These are phyloP conservation scores for Gallinago jamesoni DNA, from an alignment of 2,113 vertebrate species.

Conservation along the genomic window DNA sequence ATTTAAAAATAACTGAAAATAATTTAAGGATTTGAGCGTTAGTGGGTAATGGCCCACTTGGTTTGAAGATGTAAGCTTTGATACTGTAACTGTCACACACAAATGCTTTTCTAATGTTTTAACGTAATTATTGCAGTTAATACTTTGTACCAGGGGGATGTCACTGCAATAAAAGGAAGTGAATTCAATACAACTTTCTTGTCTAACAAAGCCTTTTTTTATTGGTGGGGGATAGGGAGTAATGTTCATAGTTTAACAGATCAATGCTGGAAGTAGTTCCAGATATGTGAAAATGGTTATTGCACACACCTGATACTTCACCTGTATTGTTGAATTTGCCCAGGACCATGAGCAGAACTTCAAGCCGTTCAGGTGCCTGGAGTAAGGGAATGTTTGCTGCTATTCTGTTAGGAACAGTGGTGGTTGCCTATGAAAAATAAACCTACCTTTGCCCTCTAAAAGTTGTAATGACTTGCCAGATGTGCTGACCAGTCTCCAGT, in stretches of 20 bases:
- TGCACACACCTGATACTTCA: background rate
- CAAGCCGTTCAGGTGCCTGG: background rate
- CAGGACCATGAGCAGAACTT: background rate
- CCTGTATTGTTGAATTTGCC: background rate
- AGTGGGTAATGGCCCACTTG: constrained; percentile 70
- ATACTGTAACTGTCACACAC: constrained; percentile 90
- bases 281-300: background rate
- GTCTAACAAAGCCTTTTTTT: constrained; percentile 16
- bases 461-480: background rate
- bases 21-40: constrained; percentile 77
- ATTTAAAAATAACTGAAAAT: constrained; percentile 78
- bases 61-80: constrained; percentile 86
- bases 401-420: background rate
- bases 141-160: constrained; percentile 88
- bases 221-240: background rate
- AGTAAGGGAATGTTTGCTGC: background rate
- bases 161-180: constrained; percentile 83
- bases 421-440: fast-evolving
- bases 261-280: background rate
- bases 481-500: background rate
- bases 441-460: background rate
- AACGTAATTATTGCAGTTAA: constrained; percentile 90
- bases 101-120: constrained; percentile 95
- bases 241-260: background rate
- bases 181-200: constrained; percentile 66